phyloP scores from a whole-genome alignment of 2,797 vertebrate genomes.

The Aphelocoma californica region DNA sequence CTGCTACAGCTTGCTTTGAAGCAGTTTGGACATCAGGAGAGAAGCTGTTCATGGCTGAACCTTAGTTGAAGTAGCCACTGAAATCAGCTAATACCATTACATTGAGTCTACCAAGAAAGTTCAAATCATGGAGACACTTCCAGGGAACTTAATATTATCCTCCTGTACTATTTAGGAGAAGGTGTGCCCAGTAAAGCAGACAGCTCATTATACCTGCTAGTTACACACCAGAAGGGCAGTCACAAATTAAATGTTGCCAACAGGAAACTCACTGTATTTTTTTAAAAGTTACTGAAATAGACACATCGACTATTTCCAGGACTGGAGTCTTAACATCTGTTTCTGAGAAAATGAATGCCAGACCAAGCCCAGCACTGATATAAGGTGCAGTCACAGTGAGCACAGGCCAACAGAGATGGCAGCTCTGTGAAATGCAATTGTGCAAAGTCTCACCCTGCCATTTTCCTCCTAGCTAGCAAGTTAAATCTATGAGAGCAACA shows the following conservation, averaged over 20 bases:
- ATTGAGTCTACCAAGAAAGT: not conserved
- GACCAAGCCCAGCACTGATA: not conserved
- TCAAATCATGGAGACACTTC: not conserved
- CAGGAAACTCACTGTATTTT: not conserved
- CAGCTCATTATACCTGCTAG: not conserved
- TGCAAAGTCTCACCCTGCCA: rapidly evolving
- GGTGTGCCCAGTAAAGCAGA: not conserved
- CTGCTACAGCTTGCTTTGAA: not conserved
- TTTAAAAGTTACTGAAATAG: not conserved
- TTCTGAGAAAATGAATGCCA: not conserved
- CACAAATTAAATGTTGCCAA: not conserved
- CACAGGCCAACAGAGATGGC: rapidly evolving
- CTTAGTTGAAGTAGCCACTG: not conserved
- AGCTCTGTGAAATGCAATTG: not conserved
- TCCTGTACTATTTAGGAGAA: not conserved
- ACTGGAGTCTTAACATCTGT: not conserved
- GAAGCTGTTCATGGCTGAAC: not conserved
- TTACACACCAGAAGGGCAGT: not conserved
- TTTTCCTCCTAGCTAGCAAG: not conserved
- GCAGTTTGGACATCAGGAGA: not conserved
- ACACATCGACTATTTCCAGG: not conserved
- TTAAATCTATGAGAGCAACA: not conserved
- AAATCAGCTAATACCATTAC: not conserved
- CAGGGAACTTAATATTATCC: not conserved
- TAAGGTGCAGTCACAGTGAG: rapidly evolving